phyloP scores from a whole-genome alignment of 2,113 vertebrate genomes.

The Anseranas semipalmata region DNA sequence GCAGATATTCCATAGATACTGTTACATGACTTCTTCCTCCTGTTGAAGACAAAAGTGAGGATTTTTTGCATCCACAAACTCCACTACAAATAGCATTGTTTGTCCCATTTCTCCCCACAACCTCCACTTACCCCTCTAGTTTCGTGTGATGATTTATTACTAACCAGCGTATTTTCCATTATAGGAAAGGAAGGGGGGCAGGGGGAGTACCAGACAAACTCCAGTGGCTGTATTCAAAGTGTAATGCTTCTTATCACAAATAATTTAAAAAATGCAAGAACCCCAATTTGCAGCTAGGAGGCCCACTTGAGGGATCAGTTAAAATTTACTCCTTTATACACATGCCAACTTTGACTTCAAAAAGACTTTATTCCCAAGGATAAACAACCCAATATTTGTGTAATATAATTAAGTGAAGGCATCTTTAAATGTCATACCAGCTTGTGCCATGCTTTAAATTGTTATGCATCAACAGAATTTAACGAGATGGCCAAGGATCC shows the following conservation, averaged over 20 bases:
- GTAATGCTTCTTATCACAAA: slow-evolving; percentile 76
- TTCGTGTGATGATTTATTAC: slow-evolving; percentile 36
- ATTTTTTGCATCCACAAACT: neutral
- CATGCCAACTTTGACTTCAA: slow-evolving; percentile 99
- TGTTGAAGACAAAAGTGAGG: neutral
- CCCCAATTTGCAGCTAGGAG: slow-evolving; percentile 79
- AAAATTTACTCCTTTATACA: slow-evolving; percentile 87
- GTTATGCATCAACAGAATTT: slow-evolving; percentile 99
- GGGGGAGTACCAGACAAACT: slow-evolving; percentile 63
- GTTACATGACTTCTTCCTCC: neutral
- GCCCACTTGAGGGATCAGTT: slow-evolving; percentile 82
- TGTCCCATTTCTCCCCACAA: slow-evolving; percentile 35
- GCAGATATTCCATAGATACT: neutral
- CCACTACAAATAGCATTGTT: neutral
- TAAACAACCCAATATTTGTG: slow-evolving; percentile 99
- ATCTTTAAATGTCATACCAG: slow-evolving; percentile 99
- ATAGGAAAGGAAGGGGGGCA: neutral
- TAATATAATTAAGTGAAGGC: slow-evolving; percentile 99
- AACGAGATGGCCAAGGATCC: slow-evolving; percentile 99
- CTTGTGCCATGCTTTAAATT: slow-evolving; percentile 99
- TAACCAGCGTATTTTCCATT: slow-evolving; percentile 19
- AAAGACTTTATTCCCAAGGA: slow-evolving; percentile 98
- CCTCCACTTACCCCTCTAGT: neutral
- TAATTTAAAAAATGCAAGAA: slow-evolving; percentile 77
- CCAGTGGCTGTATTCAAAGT: slow-evolving; percentile 68